Conservation (phyloP, 2,113 vertebrate species). For the Ondatra zibethicus region DNA sequence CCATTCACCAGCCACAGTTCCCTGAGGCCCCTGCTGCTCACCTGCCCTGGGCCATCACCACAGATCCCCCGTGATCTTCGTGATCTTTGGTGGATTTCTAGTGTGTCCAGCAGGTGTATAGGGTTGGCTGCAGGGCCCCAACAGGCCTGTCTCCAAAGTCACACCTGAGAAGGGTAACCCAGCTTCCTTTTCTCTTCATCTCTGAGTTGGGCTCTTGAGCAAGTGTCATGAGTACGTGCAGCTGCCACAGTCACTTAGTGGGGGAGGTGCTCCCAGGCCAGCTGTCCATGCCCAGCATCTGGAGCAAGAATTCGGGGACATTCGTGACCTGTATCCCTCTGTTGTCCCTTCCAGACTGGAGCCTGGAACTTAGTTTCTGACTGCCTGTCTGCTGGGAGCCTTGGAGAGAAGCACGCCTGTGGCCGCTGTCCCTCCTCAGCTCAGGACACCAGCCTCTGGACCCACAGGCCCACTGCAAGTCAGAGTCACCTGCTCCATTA, state of each 20-base stretch:
- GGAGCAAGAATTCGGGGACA: neutral
- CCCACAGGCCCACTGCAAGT: no score
- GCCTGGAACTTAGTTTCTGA: neutral
- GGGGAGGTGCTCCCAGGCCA: neutral
- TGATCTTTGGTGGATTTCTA: neutral
- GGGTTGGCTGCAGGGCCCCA: neutral
- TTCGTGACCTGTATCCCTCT: no score
- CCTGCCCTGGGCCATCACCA: neutral
- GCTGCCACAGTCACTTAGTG: no score
- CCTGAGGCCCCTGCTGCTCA: neutral
- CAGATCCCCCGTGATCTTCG: neutral
- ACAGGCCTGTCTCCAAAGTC: neutral
- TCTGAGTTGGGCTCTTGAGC: neutral
- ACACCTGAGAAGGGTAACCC: no score
- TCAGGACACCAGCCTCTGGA: neutral
- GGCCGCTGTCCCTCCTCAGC: neutral
- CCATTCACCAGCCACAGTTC: no score
- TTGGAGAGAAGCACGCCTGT: neutral
- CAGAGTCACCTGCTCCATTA: neutral
- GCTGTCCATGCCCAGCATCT: neutral
- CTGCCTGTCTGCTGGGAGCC: neutral
- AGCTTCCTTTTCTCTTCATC: no score
- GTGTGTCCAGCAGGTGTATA: neutral
- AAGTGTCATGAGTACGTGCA: neutral
- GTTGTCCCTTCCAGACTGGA: neutral